A percentile compares a stretch with the other conserved stretches of the same genome.
phyloP scores from a whole-genome alignment of 2,888 invertebrate genomes.

The Pantelozetes paolii region DNA sequence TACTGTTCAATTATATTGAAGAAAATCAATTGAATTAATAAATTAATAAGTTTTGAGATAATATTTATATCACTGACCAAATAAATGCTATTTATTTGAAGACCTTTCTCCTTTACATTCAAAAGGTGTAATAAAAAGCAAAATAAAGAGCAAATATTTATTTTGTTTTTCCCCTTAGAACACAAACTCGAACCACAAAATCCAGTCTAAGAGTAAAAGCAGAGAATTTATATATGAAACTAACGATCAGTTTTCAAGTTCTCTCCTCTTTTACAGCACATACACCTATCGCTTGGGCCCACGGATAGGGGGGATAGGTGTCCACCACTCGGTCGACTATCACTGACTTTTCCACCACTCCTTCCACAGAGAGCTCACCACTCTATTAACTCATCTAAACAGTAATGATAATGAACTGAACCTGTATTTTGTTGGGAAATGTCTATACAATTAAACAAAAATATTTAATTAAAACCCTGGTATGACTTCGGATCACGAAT shows the following conservation, averaged over 20 bases:
- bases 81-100: background rate
- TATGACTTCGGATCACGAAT: too few species aligned
- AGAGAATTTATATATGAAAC: too few species aligned
- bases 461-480: too few species aligned
- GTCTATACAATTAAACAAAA: too few species aligned
- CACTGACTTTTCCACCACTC: constrained; percentile 12
- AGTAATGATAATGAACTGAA: background rate
- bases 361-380: background rate
- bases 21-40: background rate
- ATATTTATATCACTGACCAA: background rate
- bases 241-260: background rate
- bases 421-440: background rate
- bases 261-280: background rate
- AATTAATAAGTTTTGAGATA: background rate
- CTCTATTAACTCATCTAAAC: background rate
- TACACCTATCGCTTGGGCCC: too few species aligned
- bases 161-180: background rate
- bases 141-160: background rate
- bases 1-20: too few species aligned
- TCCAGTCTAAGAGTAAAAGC: background rate
- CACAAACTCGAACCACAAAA: background rate
- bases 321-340: background rate
- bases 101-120: background rate
- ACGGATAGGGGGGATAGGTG: background rate
- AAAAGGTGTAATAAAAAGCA: background rate